Evolutionary conservation across 2,797 vertebrate species (phyloP), one percentile per base, ranked within the genome.

Genomic region (Lycodopsis pacificus): DNA sequence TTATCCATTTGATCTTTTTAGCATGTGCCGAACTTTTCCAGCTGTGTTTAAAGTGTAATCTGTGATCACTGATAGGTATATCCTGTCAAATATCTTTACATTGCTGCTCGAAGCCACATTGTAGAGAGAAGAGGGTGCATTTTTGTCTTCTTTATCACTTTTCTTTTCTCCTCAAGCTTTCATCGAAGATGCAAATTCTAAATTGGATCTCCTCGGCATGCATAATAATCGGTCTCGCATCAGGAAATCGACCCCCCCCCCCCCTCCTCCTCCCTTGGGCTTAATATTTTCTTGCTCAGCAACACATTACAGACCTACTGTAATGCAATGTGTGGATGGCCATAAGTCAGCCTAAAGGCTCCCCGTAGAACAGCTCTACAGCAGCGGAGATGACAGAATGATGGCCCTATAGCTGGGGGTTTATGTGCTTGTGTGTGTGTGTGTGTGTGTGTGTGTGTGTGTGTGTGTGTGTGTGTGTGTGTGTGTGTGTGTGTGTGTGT

Each of bases 291-390:
- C 62, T 8, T 27, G 78, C 81, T 77, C 75, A 76, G 77, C 61
- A 85, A 54, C 85, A 85, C 72, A 82, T 83, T 79, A 77, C 58
- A 71, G 57, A 46, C 53, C 40, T 22, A 13, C 64, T 73, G 65
- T 80, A 77, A 85, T 85, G 73, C 42, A 48, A 56, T 46, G 67
- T 79, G 72, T 69, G 32, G 56, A 57, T 5, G 75, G 80, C 67
- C 71, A 76, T 91, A 88, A 89, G 25, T 91, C 89, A 27, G 27
- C 27, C 27, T 27, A 27, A 27, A 27, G 81, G 82, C 73, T 83
- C 82, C 80, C 73, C 1, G 3, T 66, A 73, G 80, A 82, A 46
- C 82, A 48, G 85, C 80, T 68, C 70, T 20, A 77, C 71, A 72
- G 79, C 87, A 68, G 73, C 71, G 70, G 46, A 67, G 36, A 81